These are phyloP conservation scores for Micronycteris hirsuta DNA, from an alignment of 2,113 vertebrate species.

Conservation along the genomic window DNA sequence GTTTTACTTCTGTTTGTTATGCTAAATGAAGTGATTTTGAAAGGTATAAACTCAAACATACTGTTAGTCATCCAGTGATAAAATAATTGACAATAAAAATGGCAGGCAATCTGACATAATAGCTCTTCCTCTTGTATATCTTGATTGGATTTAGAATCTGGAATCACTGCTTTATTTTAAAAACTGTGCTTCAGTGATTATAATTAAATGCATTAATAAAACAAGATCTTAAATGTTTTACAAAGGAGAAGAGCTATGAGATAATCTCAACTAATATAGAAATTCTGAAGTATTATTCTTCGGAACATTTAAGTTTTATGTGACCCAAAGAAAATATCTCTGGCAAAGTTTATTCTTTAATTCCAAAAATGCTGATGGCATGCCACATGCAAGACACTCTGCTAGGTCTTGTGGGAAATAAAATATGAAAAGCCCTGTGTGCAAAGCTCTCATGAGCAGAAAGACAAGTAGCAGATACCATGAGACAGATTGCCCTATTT, in stretches of 20 bases:
- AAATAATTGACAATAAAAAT: not conserved
- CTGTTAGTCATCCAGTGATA: not conserved
- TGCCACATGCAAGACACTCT: not conserved
- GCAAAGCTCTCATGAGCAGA: not conserved
- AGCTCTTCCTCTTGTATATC: not conserved
- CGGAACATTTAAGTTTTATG: not conserved
- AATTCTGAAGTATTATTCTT: not conserved
- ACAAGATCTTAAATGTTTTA: not conserved
- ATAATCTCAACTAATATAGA: not conserved
- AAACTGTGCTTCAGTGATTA: not conserved
- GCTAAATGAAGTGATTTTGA: not conserved
- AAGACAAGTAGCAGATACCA: not conserved
- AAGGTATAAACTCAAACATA: not conserved
- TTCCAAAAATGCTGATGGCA: not conserved
- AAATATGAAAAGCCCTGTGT: not conserved
- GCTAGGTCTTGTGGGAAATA: not conserved
- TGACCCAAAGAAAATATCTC: not conserved
- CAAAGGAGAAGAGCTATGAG: not conserved
- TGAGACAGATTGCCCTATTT: not conserved
- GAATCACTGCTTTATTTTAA: not conserved
- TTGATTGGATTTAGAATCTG: constrained; percentile 2
- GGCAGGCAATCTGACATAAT: not conserved
- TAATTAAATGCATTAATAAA: not conserved
- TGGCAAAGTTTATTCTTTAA: not conserved
- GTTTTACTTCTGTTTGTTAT: not conserved